Conservation (phyloP, 2,797 vertebrate species). For the Hafferia zeledoni region DNA sequence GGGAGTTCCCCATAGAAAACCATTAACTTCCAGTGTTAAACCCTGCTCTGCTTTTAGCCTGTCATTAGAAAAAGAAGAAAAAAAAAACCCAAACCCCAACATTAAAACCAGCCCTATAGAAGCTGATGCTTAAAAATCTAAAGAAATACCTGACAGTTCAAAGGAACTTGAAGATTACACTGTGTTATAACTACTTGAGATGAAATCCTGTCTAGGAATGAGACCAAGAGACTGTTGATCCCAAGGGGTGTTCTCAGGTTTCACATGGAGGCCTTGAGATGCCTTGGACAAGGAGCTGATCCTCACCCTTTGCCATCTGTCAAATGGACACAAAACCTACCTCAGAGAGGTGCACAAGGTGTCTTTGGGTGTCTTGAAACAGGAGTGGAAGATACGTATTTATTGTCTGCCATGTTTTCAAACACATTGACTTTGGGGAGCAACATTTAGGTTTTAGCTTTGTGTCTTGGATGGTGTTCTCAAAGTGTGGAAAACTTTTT, state of each 20-base stretch:
- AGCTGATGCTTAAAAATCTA: not conserved
- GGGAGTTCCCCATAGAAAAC: not conserved
- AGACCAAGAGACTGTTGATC: not conserved
- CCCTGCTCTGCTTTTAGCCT: constrained; percentile 7
- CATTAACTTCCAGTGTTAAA: not conserved
- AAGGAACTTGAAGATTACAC: constrained; percentile 34
- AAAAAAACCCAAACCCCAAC: not conserved
- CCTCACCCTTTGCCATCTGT: not conserved
- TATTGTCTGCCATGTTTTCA: constrained; percentile 34
- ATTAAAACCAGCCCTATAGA: not conserved
- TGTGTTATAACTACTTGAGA: constrained; percentile 10
- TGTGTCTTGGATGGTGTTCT: not conserved
- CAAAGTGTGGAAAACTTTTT: not conserved
- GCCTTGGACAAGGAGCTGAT: not conserved
- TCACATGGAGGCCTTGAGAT: not conserved
- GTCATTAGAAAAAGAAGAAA: not conserved
- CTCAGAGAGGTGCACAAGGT: constrained; percentile 28
- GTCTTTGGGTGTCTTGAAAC: not conserved
- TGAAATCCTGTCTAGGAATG: not conserved
- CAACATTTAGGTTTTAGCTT: constrained; percentile 17
- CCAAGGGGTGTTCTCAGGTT: not conserved
- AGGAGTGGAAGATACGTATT: not conserved
- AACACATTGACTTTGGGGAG: not conserved
- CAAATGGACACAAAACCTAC: not conserved
- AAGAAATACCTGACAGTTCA: not conserved